Evolutionary conservation across 2,113 vertebrate species (phyloP).

Genomic region (Sylvia atricapilla): DNA sequence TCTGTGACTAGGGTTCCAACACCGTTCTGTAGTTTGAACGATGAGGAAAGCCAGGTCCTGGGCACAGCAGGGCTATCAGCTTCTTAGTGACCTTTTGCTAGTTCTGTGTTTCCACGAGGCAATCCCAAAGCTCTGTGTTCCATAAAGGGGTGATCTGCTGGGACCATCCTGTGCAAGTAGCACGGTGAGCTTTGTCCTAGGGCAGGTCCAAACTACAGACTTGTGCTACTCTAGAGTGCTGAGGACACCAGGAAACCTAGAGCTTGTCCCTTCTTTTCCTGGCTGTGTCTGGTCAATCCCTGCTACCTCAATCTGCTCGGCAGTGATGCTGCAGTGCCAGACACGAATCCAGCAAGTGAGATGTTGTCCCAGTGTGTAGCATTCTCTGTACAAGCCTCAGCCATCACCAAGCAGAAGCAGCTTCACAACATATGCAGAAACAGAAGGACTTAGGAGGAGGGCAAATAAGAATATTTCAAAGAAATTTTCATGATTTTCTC

Average conservation of each 20-base stretch:
- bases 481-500: background rate
- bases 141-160: background rate
- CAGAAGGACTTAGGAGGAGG: background rate
- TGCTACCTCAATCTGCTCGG: background rate
- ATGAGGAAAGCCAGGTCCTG: background rate
- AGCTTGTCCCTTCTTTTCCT: background rate
- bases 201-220: background rate
- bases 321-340: background rate
- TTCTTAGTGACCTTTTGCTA: background rate
- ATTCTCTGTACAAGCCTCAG: background rate
- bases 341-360: background rate
- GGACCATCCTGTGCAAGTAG: background rate
- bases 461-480: background rate
- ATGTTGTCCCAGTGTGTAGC: background rate
- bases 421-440: background rate
- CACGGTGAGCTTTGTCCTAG: fast-evolving
- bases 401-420: background rate
- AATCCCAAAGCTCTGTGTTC: background rate
- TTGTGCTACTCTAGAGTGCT: fast-evolving
- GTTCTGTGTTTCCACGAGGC: background rate
- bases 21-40: background rate
- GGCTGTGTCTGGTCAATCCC: background rate
- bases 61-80: background rate
- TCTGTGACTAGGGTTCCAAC: too few relatives aligned
- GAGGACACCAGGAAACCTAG: background rate